Evolutionary conservation across 2,888 invertebrate species (phyloP).

Genomic region (Acleris laterana): DNA sequence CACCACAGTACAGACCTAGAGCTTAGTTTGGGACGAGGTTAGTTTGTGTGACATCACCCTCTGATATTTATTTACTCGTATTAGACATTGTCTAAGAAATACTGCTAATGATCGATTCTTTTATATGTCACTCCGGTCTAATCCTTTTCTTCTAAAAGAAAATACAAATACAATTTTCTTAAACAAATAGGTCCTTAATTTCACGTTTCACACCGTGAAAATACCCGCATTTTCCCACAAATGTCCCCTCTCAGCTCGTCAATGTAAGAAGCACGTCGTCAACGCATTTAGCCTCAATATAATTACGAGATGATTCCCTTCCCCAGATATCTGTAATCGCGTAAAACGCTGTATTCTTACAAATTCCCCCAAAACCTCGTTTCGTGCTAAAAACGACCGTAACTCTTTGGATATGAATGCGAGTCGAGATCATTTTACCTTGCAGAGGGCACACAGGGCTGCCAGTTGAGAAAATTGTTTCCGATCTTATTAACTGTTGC

Average conservation of each 20-base stretch:
- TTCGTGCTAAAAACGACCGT: conserved; percentile 43
- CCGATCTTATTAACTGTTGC: conserved; percentile 59
- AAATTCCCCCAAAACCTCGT: conserved; percentile 40
- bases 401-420: conserved; percentile 28
- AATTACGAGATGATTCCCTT: conserved; percentile 56
- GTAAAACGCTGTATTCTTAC: conserved; percentile 54
- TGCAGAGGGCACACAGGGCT: conserved; percentile 50
- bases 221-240: conserved; percentile 1
- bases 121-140: no score
- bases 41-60: no score
- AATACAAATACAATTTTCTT: no score
- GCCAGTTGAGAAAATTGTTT: conserved; percentile 60
- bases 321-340: conserved; percentile 57
- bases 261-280: conserved; percentile 4
- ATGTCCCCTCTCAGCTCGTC: conserved; percentile 12
- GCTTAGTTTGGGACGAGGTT: no score
- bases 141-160: no score
- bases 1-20: no score
- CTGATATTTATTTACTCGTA: no score
- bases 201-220: neutral
- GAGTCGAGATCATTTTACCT: conserved; percentile 26
- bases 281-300: conserved; percentile 51
- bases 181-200: neutral
- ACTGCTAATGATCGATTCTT: no score
- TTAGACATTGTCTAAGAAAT: no score